A percentile compares a stretch with the other conserved stretches of the same genome.
Conservation (phyloP, 2,888 invertebrate species). For the Clistopyga incitator region DNA sequence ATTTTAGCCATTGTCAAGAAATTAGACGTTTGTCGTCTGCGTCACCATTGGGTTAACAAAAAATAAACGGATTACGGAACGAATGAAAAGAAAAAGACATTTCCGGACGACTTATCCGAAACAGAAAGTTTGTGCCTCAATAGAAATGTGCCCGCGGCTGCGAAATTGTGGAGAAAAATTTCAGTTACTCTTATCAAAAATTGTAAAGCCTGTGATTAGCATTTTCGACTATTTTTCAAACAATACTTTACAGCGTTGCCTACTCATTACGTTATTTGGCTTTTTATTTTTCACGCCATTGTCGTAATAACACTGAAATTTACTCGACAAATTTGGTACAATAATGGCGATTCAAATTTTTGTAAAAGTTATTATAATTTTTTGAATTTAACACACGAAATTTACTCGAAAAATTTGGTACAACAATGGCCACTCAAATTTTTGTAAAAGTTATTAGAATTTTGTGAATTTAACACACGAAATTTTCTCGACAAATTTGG, state of each 20-base stretch:
- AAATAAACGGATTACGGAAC: conserved; percentile 1
- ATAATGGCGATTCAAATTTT: conserved; percentile 1
- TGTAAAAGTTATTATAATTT: background rate
- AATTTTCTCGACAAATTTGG: background rate
- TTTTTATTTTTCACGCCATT: background rate
- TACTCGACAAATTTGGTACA: background rate
- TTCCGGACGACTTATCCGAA: background rate
- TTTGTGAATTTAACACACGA: background rate
- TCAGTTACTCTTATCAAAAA: background rate
- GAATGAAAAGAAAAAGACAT: conserved; percentile 13
- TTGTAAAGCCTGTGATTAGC: background rate
- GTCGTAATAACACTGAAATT: background rate
- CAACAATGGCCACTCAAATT: background rate
- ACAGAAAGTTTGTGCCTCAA: background rate
- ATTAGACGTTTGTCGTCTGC: conserved; percentile 8
- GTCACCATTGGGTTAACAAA: conserved; percentile 11
- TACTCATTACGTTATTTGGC: background rate
- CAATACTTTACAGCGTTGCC: background rate
- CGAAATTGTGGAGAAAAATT: background rate
- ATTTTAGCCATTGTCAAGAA: conserved; percentile 42
- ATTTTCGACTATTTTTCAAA: background rate
- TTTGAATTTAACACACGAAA: too few species aligned
- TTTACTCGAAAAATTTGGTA: background rate
- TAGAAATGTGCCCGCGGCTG: background rate
- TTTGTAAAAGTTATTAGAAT: background rate